Percentiles rank a stretch among this genome's conserved stretches.
Conservation (phyloP, 2,797 vertebrate genomes). For the Salmo trutta region DNA sequence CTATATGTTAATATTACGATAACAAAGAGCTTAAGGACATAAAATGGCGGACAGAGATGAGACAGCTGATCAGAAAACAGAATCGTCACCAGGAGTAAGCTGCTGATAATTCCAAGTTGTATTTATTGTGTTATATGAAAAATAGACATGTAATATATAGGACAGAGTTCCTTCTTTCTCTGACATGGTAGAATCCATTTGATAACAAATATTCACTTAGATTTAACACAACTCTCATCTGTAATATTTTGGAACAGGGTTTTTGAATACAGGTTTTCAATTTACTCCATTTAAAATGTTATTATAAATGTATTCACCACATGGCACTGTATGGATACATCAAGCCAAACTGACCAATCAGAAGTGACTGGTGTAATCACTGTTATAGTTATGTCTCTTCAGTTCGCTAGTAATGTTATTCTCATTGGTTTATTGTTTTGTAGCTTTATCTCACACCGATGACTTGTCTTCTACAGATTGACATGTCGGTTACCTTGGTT, state of each 20-base stretch:
- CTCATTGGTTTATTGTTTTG: constrained; percentile 2
- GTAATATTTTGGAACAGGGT: constrained; percentile 9
- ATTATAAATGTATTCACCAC: constrained; percentile 35
- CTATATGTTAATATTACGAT: constrained; percentile 10
- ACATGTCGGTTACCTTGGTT: background rate
- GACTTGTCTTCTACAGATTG: constrained; percentile 10
- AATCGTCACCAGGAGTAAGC: constrained; percentile 26
- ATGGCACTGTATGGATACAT: constrained; percentile 56
- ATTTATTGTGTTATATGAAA: constrained; percentile 70
- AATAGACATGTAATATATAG: constrained; percentile 60
- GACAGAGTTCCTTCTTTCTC: constrained; percentile 28
- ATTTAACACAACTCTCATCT: background rate
- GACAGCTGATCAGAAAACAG: background rate
- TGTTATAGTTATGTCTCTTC: constrained; percentile 1
- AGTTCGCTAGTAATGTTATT: constrained; percentile 3
- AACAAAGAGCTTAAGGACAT: constrained; percentile 5
- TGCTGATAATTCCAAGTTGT: constrained; percentile 40
- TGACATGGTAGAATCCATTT: constrained; percentile 21
- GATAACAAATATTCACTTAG: background rate
- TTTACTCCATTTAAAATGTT: constrained; percentile 22
- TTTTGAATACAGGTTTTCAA: constrained; percentile 25
- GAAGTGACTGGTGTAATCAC: constrained; percentile 14
- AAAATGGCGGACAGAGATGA: background rate
- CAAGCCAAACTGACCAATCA: constrained; percentile 30
- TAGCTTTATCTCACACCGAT: constrained; percentile 16